Evolutionary conservation across 2,888 invertebrate genomes (phyloP).

Genomic region (Micoletzkya japonica): DNA sequence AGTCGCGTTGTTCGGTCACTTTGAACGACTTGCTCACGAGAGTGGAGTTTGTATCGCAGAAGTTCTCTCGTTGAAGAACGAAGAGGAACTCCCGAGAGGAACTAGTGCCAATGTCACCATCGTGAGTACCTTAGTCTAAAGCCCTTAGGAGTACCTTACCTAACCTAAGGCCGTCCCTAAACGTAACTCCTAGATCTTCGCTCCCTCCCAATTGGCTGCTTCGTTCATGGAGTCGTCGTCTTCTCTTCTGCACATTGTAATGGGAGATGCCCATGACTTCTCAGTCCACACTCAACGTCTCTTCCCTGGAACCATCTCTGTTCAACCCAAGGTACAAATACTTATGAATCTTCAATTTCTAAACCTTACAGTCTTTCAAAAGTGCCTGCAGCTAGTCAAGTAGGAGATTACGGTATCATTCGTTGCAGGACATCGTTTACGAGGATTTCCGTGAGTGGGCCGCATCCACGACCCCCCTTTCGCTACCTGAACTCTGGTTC

Average conservation of each 20-base stretch:
- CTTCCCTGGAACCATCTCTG: slow-evolving; percentile 55
- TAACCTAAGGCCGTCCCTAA: too few relatives aligned
- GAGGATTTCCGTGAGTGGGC: slow-evolving; percentile 58
- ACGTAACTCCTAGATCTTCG: too few relatives aligned
- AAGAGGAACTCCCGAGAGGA: slow-evolving; percentile 30
- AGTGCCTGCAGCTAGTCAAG: neutral
- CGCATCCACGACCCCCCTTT: slow-evolving; percentile 53
- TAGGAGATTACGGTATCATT: too few relatives aligned
- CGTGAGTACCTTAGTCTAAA: slow-evolving; percentile 35
- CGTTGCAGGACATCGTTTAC: slow-evolving; percentile 44
- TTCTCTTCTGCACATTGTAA: slow-evolving; percentile 47
- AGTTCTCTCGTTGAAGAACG: slow-evolving; percentile 32
- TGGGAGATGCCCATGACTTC: slow-evolving; percentile 62
- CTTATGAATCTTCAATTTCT: too few relatives aligned
- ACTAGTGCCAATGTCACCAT: slow-evolving; percentile 57
- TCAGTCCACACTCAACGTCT: slow-evolving; percentile 41
- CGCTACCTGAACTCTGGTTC: slow-evolving; percentile 60
- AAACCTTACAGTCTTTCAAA: too few relatives aligned
- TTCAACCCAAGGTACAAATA: slow-evolving; percentile 52
- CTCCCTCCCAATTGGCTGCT: slow-evolving; percentile 16
- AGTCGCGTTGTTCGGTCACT: slow-evolving; percentile 51
- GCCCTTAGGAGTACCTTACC: too few relatives aligned
- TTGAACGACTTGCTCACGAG: slow-evolving; percentile 48
- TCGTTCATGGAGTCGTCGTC: slow-evolving; percentile 25
- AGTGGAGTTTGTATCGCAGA: slow-evolving; percentile 58